Evolutionary conservation across 2,888 invertebrate genomes (phyloP), one percentile per base, ranked within the genome.

Genomic region (Sympetrum striolatum): DNA sequence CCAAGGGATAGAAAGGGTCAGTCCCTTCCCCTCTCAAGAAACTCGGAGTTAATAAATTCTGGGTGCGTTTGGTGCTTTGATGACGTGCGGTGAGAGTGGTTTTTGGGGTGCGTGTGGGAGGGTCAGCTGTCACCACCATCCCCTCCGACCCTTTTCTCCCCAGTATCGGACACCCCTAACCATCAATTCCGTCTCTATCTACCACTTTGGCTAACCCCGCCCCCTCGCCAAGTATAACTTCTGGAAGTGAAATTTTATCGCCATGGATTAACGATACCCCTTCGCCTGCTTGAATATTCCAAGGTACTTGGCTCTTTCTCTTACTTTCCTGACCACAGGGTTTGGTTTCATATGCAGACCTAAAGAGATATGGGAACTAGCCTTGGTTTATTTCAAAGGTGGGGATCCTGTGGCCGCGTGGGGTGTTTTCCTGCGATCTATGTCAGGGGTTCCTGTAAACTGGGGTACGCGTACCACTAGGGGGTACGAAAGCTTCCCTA

Each of bases 41-140:
- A 39, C 80, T 39, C 80, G 58, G 58, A 35, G 82, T 82, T 82
- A 82, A 82, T 82, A 82, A 58, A 82, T 82, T 82, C 82, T 35
- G 58, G 82, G 82, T 18, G 18, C 15, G 81, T 44, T 53, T 64
- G 64, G 64, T 64, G 60, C 73, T 73, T 73, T 73, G 73, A 73
- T 73, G 73, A 73, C 73, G 73, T 48, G 81, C 25, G 53, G 82
- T 58, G 58, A 31, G 73, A 73, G 82, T 82, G 58, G 35, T 53
- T 35, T 58, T 81, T 15, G 12, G 39, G 25, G 53, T 82, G 81
- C 8, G 53, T 82, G 81, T 44, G 81, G 31, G 58, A 58, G 80
- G 80, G 82, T 82, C 82, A 82, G 82, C 82, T 82, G 82, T 82
- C 82, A 82, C 53, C 53, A 58, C 58, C 82, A 82, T 82, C 82